Conservation (phyloP, 2,888 invertebrate species). For the Muschampia plurimacula region DNA sequence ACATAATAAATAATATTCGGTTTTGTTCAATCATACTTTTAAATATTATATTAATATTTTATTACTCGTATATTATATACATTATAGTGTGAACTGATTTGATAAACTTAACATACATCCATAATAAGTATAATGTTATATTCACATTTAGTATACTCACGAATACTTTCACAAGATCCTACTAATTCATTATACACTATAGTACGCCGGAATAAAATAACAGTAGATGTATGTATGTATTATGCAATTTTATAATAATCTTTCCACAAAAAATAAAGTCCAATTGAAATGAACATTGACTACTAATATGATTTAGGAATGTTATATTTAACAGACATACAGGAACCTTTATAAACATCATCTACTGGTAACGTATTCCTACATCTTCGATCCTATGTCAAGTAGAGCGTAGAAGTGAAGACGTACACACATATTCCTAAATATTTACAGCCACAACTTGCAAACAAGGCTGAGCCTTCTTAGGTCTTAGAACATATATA, state of each 20-base stretch:
- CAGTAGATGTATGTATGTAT: constrained; percentile 22
- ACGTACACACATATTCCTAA: constrained; percentile 50
- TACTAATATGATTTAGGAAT: not conserved
- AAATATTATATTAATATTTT: not conserved
- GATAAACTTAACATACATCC: constrained; percentile 62
- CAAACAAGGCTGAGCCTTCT: constrained; percentile 50
- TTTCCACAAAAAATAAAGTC: not conserved
- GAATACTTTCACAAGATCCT: constrained; percentile 61
- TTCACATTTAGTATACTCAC: constrained; percentile 68
- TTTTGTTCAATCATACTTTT: constrained; percentile 60
- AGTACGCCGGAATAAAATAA: constrained; percentile 36
- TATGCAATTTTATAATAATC: not conserved
- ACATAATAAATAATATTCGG: constrained; percentile 54
- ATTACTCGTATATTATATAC: constrained; percentile 43
- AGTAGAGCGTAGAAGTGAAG: constrained; percentile 57
- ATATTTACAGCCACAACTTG: constrained; percentile 57
- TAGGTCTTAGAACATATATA: constrained; percentile 31
- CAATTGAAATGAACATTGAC: not conserved
- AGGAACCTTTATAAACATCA: constrained; percentile 14
- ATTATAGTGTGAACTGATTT: constrained; percentile 55
- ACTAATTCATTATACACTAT: constrained; percentile 15
- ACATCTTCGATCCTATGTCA: constrained; percentile 53
- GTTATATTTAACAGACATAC: not conserved
- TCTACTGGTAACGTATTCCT: constrained; percentile 51
- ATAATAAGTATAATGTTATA: constrained; percentile 76